Base-by-base conservation (phyloP, 2,888 invertebrate species). In the Iselma pallidipennis region DNA sequence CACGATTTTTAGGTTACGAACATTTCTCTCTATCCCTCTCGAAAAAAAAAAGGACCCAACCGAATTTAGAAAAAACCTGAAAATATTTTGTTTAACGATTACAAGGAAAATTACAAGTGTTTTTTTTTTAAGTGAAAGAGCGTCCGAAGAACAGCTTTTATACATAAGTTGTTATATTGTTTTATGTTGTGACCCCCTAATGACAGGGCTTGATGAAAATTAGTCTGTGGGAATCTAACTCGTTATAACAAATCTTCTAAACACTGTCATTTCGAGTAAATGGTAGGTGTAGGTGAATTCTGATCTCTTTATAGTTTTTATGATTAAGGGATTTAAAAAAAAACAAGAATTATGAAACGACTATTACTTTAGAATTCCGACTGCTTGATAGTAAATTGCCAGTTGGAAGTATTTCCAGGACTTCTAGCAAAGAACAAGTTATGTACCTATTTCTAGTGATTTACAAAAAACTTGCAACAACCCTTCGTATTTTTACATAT, bases 191-290 rank as follows among this genome's bases (percentile, higher is more conserved):
- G 63, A 55, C 59, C 31, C 57, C 51, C 14, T 63, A 63, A 63
- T 63, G 54, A 60, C 53, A 55, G 63, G 60, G 55, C 63, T 49
- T 42, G 63, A 60, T 63, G 59, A 50, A 63, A 63, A 63, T 63
- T 55, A 54, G 63, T 56, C 63, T 60, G 60, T 63, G 63, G 63
- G 63, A 63, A 63, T 63, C 63, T 60, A 60, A 63, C 63, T 63
- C 63, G 63, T 63, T 63, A 63, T 50, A 53, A 55, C 37, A 37
- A 54, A 51, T 56, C 51, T 29, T 63, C 60, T 63, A 63, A 63
- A 63, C 63, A 60, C 63, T 63, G 63, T 63, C 63, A 63, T 63
- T 63, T 63, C 29, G n/a, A 16, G 57, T 60, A 63, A 63, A 63
- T 60, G 59, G 55, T 55, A 61, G 49, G 55, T 37, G 37, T 37